A percentile compares a stretch with the other conserved stretches of the same genome.
phyloP scores from a whole-genome alignment of 2,888 invertebrate genomes.

The Salpingus planirostris region DNA sequence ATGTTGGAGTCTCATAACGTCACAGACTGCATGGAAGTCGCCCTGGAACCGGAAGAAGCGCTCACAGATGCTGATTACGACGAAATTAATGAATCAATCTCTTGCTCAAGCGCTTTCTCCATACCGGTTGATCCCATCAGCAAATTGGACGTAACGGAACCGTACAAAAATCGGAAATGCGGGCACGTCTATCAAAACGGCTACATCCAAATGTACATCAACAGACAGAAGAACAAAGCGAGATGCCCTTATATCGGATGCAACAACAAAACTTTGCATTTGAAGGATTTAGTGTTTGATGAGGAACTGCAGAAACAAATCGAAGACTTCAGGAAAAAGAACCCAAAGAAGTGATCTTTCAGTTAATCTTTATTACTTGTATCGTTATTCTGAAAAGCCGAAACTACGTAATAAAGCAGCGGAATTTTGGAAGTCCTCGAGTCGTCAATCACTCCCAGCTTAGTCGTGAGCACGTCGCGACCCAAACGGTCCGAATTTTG shows the following conservation, averaged over 20 bases:
- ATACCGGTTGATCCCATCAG: slow-evolving; percentile 32
- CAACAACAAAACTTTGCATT: slow-evolving; percentile 17
- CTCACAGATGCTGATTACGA: slow-evolving; percentile 16
- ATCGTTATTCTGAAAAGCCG: slow-evolving; percentile 33
- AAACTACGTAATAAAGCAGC: slow-evolving; percentile 37
- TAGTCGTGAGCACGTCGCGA: slow-evolving; percentile 34
- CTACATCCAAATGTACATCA: slow-evolving; percentile 27
- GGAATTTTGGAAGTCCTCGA: slow-evolving; percentile 38
- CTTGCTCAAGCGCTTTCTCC: slow-evolving; percentile 24
- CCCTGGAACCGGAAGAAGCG: slow-evolving; percentile 6
- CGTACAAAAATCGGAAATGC: slow-evolving; percentile 26
- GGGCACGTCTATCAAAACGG: slow-evolving; percentile 31
- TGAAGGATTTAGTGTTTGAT: too few relatives aligned
- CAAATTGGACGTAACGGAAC: slow-evolving; percentile 25
- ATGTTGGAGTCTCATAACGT: too few relatives aligned
- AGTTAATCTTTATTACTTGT: not conserved
- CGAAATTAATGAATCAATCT: slow-evolving; percentile 23
- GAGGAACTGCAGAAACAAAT: too few relatives aligned
- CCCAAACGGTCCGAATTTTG: slow-evolving; percentile 29
- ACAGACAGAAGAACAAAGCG: slow-evolving; percentile 22
- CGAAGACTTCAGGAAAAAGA: too few relatives aligned
- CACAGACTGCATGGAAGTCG: too few relatives aligned
- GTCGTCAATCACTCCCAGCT: slow-evolving; percentile 39
- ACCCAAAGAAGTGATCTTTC: too few relatives aligned
- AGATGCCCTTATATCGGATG: slow-evolving; percentile 34